A percentile compares a stretch with the other conserved stretches of the same genome.
phyloP scores from a whole-genome alignment of 2,797 vertebrate genomes.

The Eulemur albifrons region DNA sequence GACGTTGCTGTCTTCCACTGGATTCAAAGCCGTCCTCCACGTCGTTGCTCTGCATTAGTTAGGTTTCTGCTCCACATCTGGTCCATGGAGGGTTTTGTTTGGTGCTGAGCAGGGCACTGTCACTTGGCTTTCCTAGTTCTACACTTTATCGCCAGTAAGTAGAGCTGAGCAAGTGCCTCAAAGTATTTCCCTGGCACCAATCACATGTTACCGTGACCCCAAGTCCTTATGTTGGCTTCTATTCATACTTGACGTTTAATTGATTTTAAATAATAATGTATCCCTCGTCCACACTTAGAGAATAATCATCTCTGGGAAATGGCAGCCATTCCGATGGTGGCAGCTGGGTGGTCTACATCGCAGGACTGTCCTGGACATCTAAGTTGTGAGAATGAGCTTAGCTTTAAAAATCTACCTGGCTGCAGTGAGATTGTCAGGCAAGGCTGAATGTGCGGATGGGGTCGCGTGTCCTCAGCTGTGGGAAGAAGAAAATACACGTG shows the following conservation, averaged over 20 bases:
- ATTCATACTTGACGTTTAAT: slow-evolving; percentile 40
- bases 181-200: background rate
- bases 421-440: fast-evolving
- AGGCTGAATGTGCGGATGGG: background rate
- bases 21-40: background rate
- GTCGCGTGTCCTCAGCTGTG: background rate
- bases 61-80: background rate
- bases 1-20: background rate
- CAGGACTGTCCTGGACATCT: background rate
- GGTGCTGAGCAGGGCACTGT: background rate
- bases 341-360: background rate
- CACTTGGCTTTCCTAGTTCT: background rate
- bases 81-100: background rate
- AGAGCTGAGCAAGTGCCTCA: background rate
- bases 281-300: background rate
- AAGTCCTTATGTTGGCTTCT: background rate
- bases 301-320: slow-evolving; percentile 55
- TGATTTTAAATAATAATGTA: slow-evolving; percentile 28
- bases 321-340: background rate
- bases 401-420: too few relatives aligned
- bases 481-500: background rate
- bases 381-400: background rate
- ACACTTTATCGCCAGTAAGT: background rate
- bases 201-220: background rate
- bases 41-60: background rate